A percentile compares a stretch with the other conserved stretches of the same genome.
These are phyloP conservation scores for Pseudochirops corinnae DNA, from an alignment of 2,797 vertebrate genomes.

Conservation along the genomic window DNA sequence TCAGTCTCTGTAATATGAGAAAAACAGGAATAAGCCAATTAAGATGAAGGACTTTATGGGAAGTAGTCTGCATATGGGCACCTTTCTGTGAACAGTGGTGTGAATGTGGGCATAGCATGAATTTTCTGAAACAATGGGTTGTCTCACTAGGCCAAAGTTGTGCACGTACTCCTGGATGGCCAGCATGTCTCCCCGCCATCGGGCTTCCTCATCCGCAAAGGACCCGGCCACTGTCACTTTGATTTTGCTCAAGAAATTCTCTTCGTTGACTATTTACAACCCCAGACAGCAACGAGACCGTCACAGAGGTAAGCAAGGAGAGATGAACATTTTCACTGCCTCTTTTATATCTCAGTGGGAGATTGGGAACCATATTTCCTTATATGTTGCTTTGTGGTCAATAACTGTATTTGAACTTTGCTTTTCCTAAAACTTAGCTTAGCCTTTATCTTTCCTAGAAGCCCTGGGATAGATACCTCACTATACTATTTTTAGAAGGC, in stretches of 20 bases:
- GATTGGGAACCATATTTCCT: rapidly evolving
- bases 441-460: constrained; percentile 5
- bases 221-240: constrained; percentile 97
- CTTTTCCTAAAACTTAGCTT: constrained; percentile 55
- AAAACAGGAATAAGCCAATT: background rate
- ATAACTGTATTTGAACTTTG: constrained; percentile 23
- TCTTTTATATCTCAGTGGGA: background rate
- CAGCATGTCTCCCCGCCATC: constrained; percentile 90
- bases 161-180: constrained; percentile 92
- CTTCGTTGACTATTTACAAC: constrained; percentile 92
- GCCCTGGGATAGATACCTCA: constrained; percentile 16
- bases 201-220: constrained; percentile 96
- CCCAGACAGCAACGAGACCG: constrained; percentile 43
- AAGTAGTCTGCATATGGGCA: background rate
- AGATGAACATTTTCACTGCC: rapidly evolving
- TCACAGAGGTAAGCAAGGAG: constrained; percentile 78
- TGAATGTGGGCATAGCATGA: background rate
- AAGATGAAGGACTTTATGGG: background rate
- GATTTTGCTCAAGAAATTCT: constrained; percentile 98
- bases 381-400: background rate
- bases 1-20: background rate
- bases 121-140: background rate
- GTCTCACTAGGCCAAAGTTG: constrained; percentile 89
- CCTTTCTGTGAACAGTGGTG: background rate
- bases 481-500: constrained; percentile 25